Conservation (phyloP, 2,888 invertebrate species). For the Xestia ashworthii region DNA sequence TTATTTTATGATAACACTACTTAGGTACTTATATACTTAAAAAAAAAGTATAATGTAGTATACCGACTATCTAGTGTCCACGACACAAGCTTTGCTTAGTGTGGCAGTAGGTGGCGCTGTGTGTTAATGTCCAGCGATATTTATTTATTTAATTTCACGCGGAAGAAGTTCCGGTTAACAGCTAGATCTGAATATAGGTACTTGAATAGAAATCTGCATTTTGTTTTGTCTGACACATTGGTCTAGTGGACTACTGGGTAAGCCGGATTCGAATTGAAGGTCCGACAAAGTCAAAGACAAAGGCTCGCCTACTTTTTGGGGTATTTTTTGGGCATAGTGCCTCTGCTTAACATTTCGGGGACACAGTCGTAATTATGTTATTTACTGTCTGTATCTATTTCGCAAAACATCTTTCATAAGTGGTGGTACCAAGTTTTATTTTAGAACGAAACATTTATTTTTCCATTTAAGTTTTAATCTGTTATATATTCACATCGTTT, state of each 20-base stretch:
- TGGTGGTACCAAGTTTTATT: background rate
- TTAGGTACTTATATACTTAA: no score
- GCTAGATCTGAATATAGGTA: no score
- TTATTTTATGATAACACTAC: no score
- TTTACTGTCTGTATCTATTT: background rate
- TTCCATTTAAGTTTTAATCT: constrained; percentile 38
- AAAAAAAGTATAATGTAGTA: no score
- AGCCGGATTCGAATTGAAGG: background rate
- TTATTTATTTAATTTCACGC: no score
- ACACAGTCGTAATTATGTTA: background rate
- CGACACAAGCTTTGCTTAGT: no score
- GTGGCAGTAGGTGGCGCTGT: no score
- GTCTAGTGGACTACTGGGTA: background rate
- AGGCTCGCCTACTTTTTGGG: background rate
- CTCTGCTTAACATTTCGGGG: background rate
- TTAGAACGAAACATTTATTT: constrained; percentile 5
- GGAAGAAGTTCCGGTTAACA: no score
- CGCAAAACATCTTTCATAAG: background rate
- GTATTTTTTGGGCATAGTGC: background rate
- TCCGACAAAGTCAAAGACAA: background rate
- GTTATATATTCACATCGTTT: constrained; percentile 4
- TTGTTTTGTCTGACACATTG: background rate
- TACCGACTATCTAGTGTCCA: no score
- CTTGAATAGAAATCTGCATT: no score
- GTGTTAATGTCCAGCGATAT: no score